These are phyloP conservation scores for Idaea biselata DNA, from an alignment of 2,888 invertebrate species.

Conservation along the genomic window DNA sequence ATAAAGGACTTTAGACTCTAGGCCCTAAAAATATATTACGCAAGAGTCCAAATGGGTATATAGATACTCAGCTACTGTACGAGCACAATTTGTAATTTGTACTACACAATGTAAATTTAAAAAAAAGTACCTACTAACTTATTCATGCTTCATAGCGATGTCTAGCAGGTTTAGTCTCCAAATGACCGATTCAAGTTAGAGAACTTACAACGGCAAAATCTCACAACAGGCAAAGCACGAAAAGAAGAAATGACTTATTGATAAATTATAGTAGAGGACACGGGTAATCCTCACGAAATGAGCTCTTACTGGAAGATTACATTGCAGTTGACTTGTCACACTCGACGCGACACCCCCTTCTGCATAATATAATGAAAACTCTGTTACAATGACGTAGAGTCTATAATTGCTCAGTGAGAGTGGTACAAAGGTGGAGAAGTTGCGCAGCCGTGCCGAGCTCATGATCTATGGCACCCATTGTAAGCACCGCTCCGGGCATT, in stretches of 20 bases:
- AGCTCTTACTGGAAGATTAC: slow-evolving; percentile 62
- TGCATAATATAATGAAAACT: background rate
- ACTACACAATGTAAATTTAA: no score
- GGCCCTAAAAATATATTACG: no score
- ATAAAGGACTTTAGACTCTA: no score
- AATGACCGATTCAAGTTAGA: background rate
- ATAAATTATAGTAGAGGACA: slow-evolving; percentile 65
- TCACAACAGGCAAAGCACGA: background rate
- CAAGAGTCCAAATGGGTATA: no score
- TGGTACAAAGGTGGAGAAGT: slow-evolving; percentile 17
- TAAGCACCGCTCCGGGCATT: slow-evolving; percentile 41
- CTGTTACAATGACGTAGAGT: background rate
- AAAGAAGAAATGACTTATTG: slow-evolving; percentile 46
- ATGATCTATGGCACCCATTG: slow-evolving; percentile 55
- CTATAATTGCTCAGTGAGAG: slow-evolving; percentile 2
- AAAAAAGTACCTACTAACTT: no score
- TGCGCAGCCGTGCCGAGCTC: slow-evolving; percentile 19
- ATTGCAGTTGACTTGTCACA: slow-evolving; percentile 19
- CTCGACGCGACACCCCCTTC: slow-evolving; percentile 19
- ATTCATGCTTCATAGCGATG: no score
- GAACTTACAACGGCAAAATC: background rate
- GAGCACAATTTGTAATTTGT: no score
- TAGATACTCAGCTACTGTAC: no score
- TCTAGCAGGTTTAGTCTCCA: no score
- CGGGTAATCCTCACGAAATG: slow-evolving; percentile 64